Percentiles rank a stretch among this genome's conserved stretches.
Evolutionary conservation across 1,140 invertebrate genomes (phyloP).

Genomic region (Stenopsyche tienmushanensis): DNA sequence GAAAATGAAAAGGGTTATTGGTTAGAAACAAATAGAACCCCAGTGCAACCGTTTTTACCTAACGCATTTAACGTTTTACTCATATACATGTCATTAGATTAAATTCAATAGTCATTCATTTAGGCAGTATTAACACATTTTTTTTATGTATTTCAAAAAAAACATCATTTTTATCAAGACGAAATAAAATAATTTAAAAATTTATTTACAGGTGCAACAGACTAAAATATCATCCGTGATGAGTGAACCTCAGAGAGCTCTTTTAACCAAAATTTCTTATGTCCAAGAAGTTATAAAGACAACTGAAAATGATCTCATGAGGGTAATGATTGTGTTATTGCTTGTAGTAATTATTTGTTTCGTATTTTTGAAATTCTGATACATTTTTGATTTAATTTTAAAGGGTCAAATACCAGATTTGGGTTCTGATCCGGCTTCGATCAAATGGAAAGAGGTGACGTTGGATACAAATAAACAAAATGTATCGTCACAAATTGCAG

Average conservation of each 20-base stretch:
- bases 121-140: background rate
- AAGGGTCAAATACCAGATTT: constrained; percentile 76
- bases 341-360: constrained; percentile 3
- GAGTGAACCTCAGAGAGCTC: constrained; percentile 86
- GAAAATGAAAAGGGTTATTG: constrained; percentile 4
- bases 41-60: no score
- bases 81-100: background rate
- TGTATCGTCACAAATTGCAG: constrained; percentile 93
- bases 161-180: background rate
- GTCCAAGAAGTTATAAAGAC: constrained; percentile 83
- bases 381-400: no score
- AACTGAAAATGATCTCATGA: constrained; percentile 79
- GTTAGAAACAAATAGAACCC: no score
- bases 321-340: constrained; percentile 47
- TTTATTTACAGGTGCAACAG: constrained; percentile 76
- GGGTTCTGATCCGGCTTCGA: constrained; percentile 80
- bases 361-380: constrained; percentile 13
- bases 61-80: background rate
- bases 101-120: background rate
- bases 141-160: background rate
- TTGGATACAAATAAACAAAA: constrained; percentile 96
- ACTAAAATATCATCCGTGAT: constrained; percentile 81
- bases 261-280: constrained; percentile 85
- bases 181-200: no score
- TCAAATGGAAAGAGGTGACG: constrained; percentile 91